A percentile compares a stretch with the other conserved stretches of the same genome.
Conservation (phyloP, 2,113 vertebrate species). For the Thermophis baileyi region DNA sequence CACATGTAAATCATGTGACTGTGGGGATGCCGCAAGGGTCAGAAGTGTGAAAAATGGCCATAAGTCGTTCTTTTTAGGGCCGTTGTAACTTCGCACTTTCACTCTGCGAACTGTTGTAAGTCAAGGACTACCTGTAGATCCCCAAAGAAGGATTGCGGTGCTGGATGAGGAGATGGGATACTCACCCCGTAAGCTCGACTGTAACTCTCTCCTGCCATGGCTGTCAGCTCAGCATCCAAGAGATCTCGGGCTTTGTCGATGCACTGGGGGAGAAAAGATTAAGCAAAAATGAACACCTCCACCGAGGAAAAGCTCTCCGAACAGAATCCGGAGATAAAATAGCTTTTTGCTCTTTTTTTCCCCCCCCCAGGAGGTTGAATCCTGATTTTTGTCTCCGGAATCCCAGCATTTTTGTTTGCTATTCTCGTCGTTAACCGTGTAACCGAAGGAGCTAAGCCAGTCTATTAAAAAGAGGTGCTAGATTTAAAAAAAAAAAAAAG, state of each 20-base stretch:
- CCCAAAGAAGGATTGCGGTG: slow-evolving; percentile 21
- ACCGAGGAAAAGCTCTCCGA: background rate
- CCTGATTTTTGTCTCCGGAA: background rate
- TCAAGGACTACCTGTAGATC: background rate
- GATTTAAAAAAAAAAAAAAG: background rate
- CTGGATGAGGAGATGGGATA: background rate
- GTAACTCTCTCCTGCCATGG: slow-evolving; percentile 99
- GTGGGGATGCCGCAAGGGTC: too few relatives aligned
- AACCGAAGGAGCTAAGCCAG: background rate
- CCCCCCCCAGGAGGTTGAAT: background rate
- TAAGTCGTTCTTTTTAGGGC: too few relatives aligned
- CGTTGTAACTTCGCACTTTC: too few relatives aligned
- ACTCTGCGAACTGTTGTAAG: too few relatives aligned
- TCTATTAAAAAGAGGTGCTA: background rate
- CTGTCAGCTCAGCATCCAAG: slow-evolving; percentile 92
- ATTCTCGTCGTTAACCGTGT: background rate
- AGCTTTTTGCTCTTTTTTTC: background rate
- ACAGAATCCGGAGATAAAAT: background rate
- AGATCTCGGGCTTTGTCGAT: slow-evolving; percentile 98
- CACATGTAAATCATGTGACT: too few relatives aligned
- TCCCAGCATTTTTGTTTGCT: background rate
- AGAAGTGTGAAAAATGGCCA: rapidly evolving
- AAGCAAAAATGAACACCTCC: background rate
- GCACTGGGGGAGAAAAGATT: slow-evolving; percentile 73
- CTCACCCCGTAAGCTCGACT: slow-evolving; percentile 95